phyloP scores from a whole-genome alignment of 2,113 vertebrate genomes.

The Xenotilapia caudafasciata region DNA sequence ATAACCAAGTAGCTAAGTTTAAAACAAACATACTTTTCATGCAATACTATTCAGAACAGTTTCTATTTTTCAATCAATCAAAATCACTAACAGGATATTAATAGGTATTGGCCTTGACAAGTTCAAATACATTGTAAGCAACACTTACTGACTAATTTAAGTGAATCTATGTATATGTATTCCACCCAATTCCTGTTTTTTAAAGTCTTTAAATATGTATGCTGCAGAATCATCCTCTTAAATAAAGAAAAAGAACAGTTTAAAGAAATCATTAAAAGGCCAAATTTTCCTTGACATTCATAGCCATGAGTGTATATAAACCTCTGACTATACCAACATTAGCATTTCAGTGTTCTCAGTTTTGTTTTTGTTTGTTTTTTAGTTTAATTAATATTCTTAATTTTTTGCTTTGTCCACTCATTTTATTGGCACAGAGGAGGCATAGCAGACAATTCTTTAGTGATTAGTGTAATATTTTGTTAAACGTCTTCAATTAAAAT shows the following conservation, averaged over 20 bases:
- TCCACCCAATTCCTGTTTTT: not conserved
- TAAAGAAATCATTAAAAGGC: not conserved
- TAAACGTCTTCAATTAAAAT: not conserved
- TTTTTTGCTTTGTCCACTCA: not conserved
- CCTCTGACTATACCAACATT: not conserved
- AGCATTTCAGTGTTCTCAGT: not conserved
- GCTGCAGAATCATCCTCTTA: not conserved
- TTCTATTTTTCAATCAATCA: not conserved
- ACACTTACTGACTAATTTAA: not conserved
- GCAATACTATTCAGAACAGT: not conserved
- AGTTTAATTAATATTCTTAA: not conserved
- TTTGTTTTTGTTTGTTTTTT: not conserved
- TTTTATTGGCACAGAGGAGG: not conserved
- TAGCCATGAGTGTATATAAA: not conserved
- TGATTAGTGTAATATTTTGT: not conserved
- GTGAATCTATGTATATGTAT: not conserved
- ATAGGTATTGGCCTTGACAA: not conserved
- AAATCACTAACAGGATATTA: not conserved
- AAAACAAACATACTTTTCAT: not conserved
- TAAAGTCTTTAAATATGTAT: not conserved
- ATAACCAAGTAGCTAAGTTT: not conserved
- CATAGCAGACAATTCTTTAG: not conserved
- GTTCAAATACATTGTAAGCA: not conserved
- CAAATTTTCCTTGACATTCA: not conserved
- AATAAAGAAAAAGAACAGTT: not conserved